These are phyloP conservation scores for Pempheris klunzingeri DNA, from an alignment of 2,797 vertebrate species.

Conservation along the genomic window DNA sequence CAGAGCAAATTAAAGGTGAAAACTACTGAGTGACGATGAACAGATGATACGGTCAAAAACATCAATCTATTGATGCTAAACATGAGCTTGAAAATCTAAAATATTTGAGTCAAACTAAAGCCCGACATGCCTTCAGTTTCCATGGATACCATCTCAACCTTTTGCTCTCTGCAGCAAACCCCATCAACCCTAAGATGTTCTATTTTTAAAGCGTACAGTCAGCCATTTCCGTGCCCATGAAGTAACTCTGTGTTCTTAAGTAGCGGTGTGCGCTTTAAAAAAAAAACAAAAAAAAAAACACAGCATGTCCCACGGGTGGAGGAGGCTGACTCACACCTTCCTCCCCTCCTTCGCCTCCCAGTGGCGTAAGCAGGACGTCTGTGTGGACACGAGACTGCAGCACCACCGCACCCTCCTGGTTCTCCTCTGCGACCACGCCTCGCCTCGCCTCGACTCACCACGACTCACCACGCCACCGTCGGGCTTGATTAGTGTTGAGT, in stretches of 20 bases:
- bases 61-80: background rate
- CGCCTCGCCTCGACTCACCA: too few relatives aligned
- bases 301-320: constrained; percentile 23
- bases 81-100: background rate
- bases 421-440: constrained; percentile 24
- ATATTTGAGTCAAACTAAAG: background rate
- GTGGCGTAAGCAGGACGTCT: constrained; percentile 18
- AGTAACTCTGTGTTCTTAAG: constrained; percentile 28
- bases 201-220: constrained; percentile 51
- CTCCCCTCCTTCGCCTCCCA: background rate
- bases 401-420: constrained; percentile 23
- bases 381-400: constrained; percentile 38
- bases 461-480: too few relatives aligned
- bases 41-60: background rate
- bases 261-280: constrained; percentile 19
- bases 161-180: background rate
- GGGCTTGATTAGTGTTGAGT: too few relatives aligned
- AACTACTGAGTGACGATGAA: background rate
- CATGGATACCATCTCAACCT: background rate
- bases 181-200: constrained; percentile 14
- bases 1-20: background rate
- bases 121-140: background rate
- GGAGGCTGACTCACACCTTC: constrained; percentile 48
- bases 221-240: constrained; percentile 41
- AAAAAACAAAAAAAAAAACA: too few relatives aligned